Conservation (phyloP, 2,113 vertebrate species). For the Edolisoma coerulescens region DNA sequence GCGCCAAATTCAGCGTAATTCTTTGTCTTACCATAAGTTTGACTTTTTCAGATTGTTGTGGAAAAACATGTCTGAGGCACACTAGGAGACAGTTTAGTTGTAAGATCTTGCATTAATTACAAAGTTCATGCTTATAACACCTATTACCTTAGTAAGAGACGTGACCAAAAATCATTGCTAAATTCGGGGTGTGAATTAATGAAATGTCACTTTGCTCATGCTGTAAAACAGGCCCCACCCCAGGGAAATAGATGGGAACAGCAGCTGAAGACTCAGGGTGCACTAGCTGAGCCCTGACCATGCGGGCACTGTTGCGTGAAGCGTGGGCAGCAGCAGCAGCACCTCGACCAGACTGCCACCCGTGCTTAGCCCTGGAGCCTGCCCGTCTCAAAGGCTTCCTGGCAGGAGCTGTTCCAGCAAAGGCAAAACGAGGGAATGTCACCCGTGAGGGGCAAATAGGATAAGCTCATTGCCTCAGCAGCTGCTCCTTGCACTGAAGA, state of each 20-base stretch:
- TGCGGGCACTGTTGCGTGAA: accelerated
- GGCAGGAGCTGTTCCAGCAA: neutral
- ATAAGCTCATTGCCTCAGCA: neutral
- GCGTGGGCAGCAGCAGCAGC: neutral
- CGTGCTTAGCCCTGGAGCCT: neutral
- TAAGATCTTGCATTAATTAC: neutral
- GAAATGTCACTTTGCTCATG: neutral
- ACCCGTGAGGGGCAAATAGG: neutral
- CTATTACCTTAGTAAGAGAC: neutral
- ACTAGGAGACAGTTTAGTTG: neutral
- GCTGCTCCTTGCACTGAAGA: neutral
- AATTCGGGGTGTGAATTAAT: neutral
- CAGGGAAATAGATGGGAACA: neutral
- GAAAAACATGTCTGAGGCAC: neutral
- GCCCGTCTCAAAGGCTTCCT: accelerated
- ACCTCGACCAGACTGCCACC: neutral
- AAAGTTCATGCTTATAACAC: neutral
- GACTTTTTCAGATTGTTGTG: neutral
- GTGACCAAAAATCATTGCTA: neutral
- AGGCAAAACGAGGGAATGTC: neutral
- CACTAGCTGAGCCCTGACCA: neutral
- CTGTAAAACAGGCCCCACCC: neutral
- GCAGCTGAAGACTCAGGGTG: neutral
- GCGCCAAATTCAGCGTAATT: neutral
- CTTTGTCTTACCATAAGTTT: neutral